A percentile compares a stretch with the other conserved stretches of the same genome.
These are phyloP conservation scores for Drosophila arawakana DNA, from an alignment of 1,140 invertebrate genomes.

Conservation along the genomic window DNA sequence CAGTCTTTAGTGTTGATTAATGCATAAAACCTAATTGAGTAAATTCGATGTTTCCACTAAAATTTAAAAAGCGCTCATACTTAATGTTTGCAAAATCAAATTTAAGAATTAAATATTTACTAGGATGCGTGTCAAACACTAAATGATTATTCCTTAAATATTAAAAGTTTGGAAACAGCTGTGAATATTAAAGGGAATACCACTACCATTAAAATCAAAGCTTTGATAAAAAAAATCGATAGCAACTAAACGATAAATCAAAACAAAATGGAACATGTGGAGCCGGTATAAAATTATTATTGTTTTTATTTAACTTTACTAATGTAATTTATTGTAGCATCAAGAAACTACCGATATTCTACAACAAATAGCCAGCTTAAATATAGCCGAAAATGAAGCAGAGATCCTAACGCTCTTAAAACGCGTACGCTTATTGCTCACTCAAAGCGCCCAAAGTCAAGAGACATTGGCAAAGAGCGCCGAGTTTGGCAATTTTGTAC, in stretches of 20 bases:
- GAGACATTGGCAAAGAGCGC: constrained; percentile 37
- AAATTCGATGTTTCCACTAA: too few relatives aligned
- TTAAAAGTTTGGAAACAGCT: neutral
- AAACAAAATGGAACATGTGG: constrained; percentile 57
- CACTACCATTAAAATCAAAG: neutral
- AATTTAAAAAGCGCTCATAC: too few relatives aligned
- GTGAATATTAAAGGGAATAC: neutral
- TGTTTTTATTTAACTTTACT: constrained; percentile 23
- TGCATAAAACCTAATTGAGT: too few relatives aligned
- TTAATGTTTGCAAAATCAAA: too few relatives aligned
- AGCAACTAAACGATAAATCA: constrained; percentile 1
- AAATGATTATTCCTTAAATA: too few relatives aligned
- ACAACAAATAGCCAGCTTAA: constrained; percentile 14
- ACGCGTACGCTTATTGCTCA: constrained; percentile 49
- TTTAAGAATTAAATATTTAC: too few relatives aligned
- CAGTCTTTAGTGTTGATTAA: too few relatives aligned
- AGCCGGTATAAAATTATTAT: constrained; percentile 35
- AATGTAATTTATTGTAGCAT: constrained; percentile 17
- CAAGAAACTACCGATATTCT: constrained; percentile 36
- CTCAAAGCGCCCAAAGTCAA: constrained; percentile 43
- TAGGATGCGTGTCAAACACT: too few relatives aligned
- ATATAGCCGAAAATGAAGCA: constrained; percentile 26
- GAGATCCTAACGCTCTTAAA: constrained; percentile 45
- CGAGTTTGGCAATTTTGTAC: constrained; percentile 46
- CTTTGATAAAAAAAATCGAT: constrained; percentile 11